These are phyloP conservation scores for Lepisosteus osseus DNA, from an alignment of 2,113 vertebrate species.

Conservation along the genomic window DNA sequence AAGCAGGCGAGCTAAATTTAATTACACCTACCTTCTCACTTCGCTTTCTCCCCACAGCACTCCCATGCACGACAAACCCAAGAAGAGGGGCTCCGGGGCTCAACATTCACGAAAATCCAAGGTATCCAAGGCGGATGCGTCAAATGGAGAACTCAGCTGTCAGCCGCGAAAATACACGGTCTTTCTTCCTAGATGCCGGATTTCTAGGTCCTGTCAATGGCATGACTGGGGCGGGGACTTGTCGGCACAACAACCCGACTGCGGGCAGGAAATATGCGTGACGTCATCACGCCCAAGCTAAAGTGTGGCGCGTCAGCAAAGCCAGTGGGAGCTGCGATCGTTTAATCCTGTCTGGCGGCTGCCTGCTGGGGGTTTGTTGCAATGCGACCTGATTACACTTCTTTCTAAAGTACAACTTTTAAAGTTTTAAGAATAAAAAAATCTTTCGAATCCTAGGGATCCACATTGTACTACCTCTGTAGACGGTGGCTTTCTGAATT, in stretches of 20 bases:
- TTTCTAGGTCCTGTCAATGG: constrained; percentile 36
- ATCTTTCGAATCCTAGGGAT: too few species aligned
- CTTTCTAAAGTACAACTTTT: too few species aligned
- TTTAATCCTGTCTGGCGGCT: too few species aligned
- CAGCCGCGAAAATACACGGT: constrained; percentile 8
- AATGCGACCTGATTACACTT: too few species aligned
- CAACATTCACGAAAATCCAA: constrained; percentile 8
- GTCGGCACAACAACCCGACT: constrained; percentile 39
- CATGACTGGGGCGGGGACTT: constrained; percentile 49
- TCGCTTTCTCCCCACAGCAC: constrained; percentile 48
- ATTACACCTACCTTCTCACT: constrained; percentile 61
- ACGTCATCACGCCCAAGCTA: constrained; percentile 52
- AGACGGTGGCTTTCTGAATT: too few species aligned
- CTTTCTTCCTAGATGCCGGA: constrained; percentile 16
- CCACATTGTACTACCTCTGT: too few species aligned
- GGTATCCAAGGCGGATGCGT: background rate
- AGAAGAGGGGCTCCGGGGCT: constrained; percentile 20
- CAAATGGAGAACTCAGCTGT: background rate
- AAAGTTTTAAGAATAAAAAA: too few species aligned
- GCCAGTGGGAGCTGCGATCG: too few species aligned
- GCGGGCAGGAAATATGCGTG: constrained; percentile 32
- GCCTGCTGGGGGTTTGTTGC: too few species aligned
- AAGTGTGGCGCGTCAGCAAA: too few species aligned
- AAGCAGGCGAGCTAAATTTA: constrained; percentile 20
- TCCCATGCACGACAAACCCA: constrained; percentile 58